These are phyloP conservation scores for Calliopsis andreniformis DNA, from an alignment of 1,140 invertebrate species.

Conservation along the genomic window DNA sequence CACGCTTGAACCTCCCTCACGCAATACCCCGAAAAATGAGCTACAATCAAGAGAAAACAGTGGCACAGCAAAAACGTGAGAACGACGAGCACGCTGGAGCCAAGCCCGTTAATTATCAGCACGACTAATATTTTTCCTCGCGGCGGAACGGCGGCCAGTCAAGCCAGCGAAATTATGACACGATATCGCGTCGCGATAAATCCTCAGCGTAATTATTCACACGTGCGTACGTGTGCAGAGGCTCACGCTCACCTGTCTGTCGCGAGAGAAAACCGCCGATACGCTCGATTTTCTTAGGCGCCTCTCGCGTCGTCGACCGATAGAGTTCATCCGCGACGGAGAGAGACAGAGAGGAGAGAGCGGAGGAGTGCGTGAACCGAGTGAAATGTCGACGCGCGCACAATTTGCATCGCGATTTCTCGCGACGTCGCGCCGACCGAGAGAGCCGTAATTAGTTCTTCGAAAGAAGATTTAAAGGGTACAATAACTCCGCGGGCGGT, in stretches of 20 bases:
- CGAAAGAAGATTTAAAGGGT: constrained; percentile 25
- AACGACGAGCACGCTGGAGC: constrained; percentile 26
- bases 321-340: background rate
- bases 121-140: constrained; percentile 56
- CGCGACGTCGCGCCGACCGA: constrained; percentile 11
- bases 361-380: background rate
- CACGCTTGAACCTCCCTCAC: too few species aligned
- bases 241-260: constrained; percentile 11
- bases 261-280: background rate
- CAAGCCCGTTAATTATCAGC: constrained; percentile 59
- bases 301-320: background rate
- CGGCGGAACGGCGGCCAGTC: constrained; percentile 25
- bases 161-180: constrained; percentile 58
- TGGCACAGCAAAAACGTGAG: constrained; percentile 31
- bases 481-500: background rate
- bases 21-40: background rate
- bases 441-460: constrained; percentile 18
- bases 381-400: constrained; percentile 36
- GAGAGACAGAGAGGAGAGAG: background rate
- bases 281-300: constrained; percentile 23
- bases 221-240: background rate
- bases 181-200: constrained; percentile 67
- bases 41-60: background rate
- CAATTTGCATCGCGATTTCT: constrained; percentile 32
- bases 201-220: constrained; percentile 61